These are phyloP conservation scores for Cryptomyrus ogoouensis DNA, from an alignment of 2,113 vertebrate species.

Conservation along the genomic window DNA sequence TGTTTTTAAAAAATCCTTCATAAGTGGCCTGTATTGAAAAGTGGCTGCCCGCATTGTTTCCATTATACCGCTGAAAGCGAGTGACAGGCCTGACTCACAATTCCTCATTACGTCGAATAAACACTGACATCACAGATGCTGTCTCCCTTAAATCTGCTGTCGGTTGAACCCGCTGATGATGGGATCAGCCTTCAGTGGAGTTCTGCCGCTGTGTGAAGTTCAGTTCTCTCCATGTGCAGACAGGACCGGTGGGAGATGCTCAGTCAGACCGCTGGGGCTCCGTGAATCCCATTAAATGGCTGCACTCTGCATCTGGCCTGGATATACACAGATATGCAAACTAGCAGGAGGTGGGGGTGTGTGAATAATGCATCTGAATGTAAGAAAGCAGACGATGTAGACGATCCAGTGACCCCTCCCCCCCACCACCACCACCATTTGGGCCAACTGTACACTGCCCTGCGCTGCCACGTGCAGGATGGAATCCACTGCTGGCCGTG, in stretches of 20 bases:
- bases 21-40: neutral
- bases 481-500: conserved; percentile 20
- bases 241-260: neutral
- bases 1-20: neutral
- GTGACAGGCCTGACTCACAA: neutral
- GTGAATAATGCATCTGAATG: neutral
- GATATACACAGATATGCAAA: neutral
- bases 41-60: neutral
- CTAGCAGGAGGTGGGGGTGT: no score
- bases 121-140: neutral
- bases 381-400: neutral
- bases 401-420: neutral
- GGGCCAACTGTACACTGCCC: neutral
- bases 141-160: conserved; percentile 38
- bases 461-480: neutral
- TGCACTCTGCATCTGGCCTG: neutral
- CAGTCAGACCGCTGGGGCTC: neutral
- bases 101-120: neutral
- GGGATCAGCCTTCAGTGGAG: conserved; percentile 51
- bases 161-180: conserved; percentile 36
- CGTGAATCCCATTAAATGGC: neutral
- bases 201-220: neutral
- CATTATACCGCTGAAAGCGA: neutral
- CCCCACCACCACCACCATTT: neutral
- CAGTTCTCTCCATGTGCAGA: neutral